Evolutionary conservation across 2,113 vertebrate species (phyloP), one percentile per base, ranked within the genome.

Genomic region (Nothoprocta pentlandii): DNA sequence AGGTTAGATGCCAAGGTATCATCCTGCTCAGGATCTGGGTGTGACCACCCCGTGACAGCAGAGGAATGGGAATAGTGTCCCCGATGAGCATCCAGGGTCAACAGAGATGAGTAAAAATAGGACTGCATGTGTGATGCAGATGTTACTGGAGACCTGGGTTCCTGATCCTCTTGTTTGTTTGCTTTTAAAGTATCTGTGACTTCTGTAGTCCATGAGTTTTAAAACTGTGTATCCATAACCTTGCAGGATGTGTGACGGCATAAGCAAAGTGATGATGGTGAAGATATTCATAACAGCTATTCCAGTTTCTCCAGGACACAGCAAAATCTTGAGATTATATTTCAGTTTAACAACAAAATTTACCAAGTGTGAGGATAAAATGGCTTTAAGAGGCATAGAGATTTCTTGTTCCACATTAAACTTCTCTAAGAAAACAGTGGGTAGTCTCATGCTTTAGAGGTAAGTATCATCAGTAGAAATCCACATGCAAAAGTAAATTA

Each of bases 51-150:
- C 3, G 12, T 82, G 68, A 89, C 80, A 94, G 73, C 46, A 90
- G 69, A 92, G 42, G 30, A 88, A 85, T 10, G 11, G 46, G 70
- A 93, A 80, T 20, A 44, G 19, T 74, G 59, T 25, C 84, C 70
- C 74, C 87, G 69, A 97, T 82, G 88, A 87, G 74, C 92, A 95
- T 96, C 83, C 89, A 96, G 93, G 92, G 92, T 96, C 95, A 95
- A 95, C 80, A 95, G 90, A 94, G 70, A 89, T 85, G 54, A 87
- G 95, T 69, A 92, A 83, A 89, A 94, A 79, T 91, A 93, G 89
- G 41, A 53, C 70, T 91, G 74, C 96, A 97, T 94, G 36, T 97
- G 95, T 80, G 80, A 80, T 92, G 84, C 96, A 97, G 96, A 96
- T 96, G 96, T 97, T 90, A 90, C 53, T 51, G 39, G 41, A 80